Percentiles rank a stretch among this genome's conserved stretches.
Conservation (phyloP, 1,140 invertebrate genomes). For the Pararge aegeria region DNA sequence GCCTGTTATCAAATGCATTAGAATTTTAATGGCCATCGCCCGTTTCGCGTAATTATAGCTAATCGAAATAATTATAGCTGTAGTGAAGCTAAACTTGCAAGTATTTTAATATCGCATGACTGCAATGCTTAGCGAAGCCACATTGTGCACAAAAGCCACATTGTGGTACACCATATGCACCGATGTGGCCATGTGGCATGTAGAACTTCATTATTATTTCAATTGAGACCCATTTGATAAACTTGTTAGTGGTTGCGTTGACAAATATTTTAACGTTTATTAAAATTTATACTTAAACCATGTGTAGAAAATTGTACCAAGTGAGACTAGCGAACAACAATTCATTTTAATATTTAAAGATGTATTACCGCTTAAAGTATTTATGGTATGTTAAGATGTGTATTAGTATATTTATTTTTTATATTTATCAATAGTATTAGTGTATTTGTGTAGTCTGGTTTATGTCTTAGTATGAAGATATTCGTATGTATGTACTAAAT, state of each 20-base stretch:
- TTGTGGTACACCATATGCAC: neutral
- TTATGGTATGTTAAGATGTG: too few species aligned
- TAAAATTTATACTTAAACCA: too few species aligned
- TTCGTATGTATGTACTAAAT: too few species aligned
- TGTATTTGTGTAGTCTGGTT: too few species aligned
- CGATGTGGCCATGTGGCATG: neutral
- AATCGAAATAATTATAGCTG: neutral
- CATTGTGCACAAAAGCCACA: neutral
- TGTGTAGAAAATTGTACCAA: too few species aligned
- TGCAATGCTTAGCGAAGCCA: neutral
- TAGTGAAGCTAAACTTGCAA: neutral
- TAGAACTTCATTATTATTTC: slow-evolving; percentile 2
- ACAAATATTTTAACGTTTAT: neutral
- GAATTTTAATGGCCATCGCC: neutral
- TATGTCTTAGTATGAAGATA: too few species aligned
- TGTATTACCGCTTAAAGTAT: too few species aligned
- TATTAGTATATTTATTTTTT: too few species aligned
- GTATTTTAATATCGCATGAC: neutral
- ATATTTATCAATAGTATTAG: too few species aligned
- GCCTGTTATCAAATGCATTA: neutral
- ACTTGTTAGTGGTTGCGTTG: slow-evolving; percentile 6
- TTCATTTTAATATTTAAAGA: too few species aligned
- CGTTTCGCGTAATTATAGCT: neutral
- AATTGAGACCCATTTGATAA: slow-evolving; percentile 4
- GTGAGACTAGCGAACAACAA: too few species aligned